Percentiles rank a stretch among this genome's conserved stretches.
Conservation (phyloP, 2,797 vertebrate genomes). For the Sebastes dallii region DNA sequence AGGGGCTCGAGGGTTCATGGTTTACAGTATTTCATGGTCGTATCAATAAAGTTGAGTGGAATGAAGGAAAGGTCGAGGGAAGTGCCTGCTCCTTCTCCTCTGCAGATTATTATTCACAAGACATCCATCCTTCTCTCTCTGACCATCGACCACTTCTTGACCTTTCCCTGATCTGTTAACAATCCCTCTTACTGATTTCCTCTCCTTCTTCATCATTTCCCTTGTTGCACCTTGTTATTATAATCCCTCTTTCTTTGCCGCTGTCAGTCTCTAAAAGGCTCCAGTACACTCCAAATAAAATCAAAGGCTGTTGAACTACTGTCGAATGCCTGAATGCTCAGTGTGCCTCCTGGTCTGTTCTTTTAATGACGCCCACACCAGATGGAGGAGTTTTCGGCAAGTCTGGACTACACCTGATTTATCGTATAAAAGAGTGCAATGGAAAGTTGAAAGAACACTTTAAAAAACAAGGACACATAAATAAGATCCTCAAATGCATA, state of each 20-base stretch:
- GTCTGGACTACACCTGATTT: background rate
- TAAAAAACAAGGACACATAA: background rate
- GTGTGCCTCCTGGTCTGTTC: slow-evolving; percentile 6
- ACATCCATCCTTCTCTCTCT: slow-evolving; percentile 6
- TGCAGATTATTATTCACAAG: slow-evolving; percentile 35
- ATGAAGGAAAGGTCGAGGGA: slow-evolving; percentile 11
- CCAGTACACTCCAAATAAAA: slow-evolving; percentile 8
- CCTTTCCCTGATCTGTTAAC: slow-evolving; percentile 21
- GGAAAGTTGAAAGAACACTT: background rate
- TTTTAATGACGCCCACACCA: slow-evolving; percentile 17
- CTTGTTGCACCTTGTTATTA: slow-evolving; percentile 16
- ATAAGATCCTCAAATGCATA: background rate
- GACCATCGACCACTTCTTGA: slow-evolving; percentile 6
- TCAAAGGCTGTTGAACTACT: slow-evolving; percentile 25
- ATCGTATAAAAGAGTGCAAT: background rate
- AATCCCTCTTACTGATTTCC: background rate
- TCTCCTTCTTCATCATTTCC: slow-evolving; percentile 1
- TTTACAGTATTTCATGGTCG: slow-evolving; percentile 38
- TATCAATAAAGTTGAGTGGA: slow-evolving; percentile 54
- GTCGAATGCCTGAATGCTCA: slow-evolving; percentile 23
- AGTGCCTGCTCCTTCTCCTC: slow-evolving; percentile 8
- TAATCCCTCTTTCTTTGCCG: background rate
- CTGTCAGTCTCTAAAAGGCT: slow-evolving; percentile 9
- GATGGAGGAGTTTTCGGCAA: slow-evolving; percentile 13
- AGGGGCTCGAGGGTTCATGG: slow-evolving; percentile 17